These are phyloP conservation scores for Hemistola chrysoprasaria DNA, from an alignment of 2,888 invertebrate species.

Conservation along the genomic window DNA sequence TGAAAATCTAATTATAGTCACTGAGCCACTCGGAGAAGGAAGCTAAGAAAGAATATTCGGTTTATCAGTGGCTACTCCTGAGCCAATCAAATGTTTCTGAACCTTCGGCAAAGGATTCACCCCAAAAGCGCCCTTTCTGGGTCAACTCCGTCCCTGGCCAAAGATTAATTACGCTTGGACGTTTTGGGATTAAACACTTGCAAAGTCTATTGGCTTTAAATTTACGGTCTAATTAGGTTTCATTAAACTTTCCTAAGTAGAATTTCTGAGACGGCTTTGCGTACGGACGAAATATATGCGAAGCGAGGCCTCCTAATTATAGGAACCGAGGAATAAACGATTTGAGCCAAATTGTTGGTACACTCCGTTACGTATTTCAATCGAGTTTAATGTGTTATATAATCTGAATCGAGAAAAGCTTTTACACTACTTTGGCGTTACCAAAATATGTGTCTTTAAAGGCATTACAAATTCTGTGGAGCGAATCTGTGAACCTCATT, in stretches of 20 bases:
- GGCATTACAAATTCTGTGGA: slow-evolving; percentile 11
- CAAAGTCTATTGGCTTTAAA: slow-evolving; percentile 54
- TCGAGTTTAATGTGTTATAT: no score
- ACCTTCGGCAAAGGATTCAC: neutral
- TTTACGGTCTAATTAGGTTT: slow-evolving; percentile 56
- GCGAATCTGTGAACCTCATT: slow-evolving; percentile 13
- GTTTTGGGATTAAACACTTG: slow-evolving; percentile 49
- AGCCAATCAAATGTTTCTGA: no score
- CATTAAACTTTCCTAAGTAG: slow-evolving; percentile 41
- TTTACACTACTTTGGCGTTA: neutral
- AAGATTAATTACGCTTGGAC: slow-evolving; percentile 49
- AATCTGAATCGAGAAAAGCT: no score
- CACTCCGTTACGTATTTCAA: no score
- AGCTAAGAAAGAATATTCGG: no score
- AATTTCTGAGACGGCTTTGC: slow-evolving; percentile 22
- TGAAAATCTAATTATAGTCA: no score
- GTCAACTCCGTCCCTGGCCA: slow-evolving; percentile 29
- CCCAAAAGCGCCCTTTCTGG: slow-evolving; percentile 6
- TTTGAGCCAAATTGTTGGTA: slow-evolving; percentile 11
- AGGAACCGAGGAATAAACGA: slow-evolving; percentile 17
- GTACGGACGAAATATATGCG: slow-evolving; percentile 24
- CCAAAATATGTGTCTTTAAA: slow-evolving; percentile 1
- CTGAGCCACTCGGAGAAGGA: no score
- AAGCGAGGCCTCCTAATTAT: slow-evolving; percentile 22
- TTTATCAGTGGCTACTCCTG: no score